Evolutionary conservation across 2,888 invertebrate species (phyloP).

Genomic region (Apoda limacodes): DNA sequence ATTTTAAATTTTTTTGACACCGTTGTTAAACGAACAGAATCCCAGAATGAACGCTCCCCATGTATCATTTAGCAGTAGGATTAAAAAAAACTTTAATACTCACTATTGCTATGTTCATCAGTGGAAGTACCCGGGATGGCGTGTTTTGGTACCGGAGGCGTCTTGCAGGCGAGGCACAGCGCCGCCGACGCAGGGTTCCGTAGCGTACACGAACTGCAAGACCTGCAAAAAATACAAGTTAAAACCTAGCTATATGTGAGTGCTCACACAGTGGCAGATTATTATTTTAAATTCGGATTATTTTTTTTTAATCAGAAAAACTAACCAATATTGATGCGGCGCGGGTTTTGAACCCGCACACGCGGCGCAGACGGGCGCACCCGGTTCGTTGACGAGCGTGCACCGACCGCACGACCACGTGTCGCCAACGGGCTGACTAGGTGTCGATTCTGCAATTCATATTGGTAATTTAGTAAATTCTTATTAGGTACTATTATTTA

Average conservation of each 20-base stretch:
- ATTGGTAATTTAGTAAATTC: background rate
- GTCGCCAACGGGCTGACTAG: constrained; percentile 19
- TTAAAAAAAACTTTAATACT: no score
- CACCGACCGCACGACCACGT: constrained; percentile 91
- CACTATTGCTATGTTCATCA: no score
- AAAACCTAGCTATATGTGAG: no score
- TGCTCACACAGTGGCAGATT: no score
- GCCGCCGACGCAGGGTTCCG: constrained; percentile 79
- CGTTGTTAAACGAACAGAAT: no score
- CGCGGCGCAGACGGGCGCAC: constrained; percentile 81
- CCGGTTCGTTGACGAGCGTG: constrained; percentile 82
- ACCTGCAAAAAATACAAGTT: constrained; percentile 50
- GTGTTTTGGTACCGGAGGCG: constrained; percentile 65
- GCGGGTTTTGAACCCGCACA: constrained; percentile 88
- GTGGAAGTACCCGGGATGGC: constrained; percentile 29
- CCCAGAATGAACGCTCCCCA: no score
- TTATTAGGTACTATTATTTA: no score
- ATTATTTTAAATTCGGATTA: background rate
- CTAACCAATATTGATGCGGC: constrained; percentile 39
- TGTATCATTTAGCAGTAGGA: no score
- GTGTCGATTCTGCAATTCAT: constrained; percentile 25
- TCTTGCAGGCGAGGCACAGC: constrained; percentile 83
- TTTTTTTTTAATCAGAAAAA: background rate
- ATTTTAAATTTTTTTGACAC: no score
- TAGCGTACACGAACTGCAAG: constrained; percentile 84